These are phyloP conservation scores for Atherinomorus stipes DNA, from an alignment of 2,113 vertebrate species.

Conservation along the genomic window DNA sequence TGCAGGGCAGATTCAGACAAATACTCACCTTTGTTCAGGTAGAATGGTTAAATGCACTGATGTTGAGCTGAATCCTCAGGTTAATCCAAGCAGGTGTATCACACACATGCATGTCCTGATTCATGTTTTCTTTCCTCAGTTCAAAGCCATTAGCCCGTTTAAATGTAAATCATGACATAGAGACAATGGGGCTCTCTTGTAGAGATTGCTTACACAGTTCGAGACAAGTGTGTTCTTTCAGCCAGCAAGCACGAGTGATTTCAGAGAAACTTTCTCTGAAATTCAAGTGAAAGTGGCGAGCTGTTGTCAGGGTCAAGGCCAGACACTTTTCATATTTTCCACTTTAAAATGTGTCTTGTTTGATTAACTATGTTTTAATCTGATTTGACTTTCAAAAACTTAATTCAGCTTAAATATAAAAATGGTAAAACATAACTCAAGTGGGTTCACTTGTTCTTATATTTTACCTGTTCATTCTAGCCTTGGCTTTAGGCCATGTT, in stretches of 20 bases:
- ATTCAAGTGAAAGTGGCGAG: background rate
- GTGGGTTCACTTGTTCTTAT: too few relatives aligned
- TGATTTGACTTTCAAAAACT: background rate
- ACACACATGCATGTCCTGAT: fast-evolving
- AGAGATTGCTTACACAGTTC: background rate
- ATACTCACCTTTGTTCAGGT: slow-evolving; percentile 4
- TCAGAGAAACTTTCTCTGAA: background rate
- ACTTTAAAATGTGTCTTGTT: background rate
- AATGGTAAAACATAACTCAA: background rate
- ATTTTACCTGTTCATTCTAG: background rate
- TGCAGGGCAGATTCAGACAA: background rate
- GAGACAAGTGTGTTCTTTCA: background rate
- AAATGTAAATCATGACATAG: background rate
- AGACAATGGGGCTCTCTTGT: background rate
- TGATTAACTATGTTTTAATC: background rate
- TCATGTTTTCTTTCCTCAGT: background rate
- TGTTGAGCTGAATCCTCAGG: background rate
- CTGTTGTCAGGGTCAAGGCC: background rate
- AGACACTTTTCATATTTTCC: background rate
- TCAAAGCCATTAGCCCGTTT: background rate
- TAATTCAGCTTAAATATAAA: background rate
- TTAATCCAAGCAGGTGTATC: slow-evolving; percentile 2
- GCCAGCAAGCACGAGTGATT: background rate
- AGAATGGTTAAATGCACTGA: background rate
- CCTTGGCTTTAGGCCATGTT: background rate